A percentile compares a stretch with the other conserved stretches of the same genome.
These are phyloP conservation scores for Peromyscus maniculatus DNA, from an alignment of 2,113 vertebrate species.

Conservation along the genomic window DNA sequence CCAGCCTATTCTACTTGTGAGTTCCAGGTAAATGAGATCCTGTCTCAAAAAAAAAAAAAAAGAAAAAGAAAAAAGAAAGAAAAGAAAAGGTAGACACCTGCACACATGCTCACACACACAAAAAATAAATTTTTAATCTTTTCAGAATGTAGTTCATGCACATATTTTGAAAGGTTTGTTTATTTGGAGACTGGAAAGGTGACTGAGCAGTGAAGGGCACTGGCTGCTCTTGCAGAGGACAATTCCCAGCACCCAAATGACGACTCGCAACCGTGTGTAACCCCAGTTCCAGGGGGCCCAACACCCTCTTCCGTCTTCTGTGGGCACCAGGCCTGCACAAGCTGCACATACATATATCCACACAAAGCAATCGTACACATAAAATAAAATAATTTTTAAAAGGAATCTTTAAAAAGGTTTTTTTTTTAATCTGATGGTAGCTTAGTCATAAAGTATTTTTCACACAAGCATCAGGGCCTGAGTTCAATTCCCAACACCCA, in stretches of 20 bases:
- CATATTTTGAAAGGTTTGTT: neutral
- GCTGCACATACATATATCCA: neutral
- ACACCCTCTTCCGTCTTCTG: neutral
- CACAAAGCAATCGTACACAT: neutral
- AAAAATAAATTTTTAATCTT: neutral
- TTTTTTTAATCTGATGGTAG: neutral
- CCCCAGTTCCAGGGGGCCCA: neutral
- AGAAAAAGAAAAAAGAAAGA: no score
- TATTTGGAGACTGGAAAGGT: neutral
- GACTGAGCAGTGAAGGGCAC: neutral
- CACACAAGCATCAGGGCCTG: neutral
- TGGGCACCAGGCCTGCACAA: neutral
- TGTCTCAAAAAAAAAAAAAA: neutral
- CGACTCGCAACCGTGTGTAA: neutral
- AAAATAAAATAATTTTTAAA: neutral
- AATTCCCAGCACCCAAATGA: neutral
- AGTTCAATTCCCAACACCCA: neutral
- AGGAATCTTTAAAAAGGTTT: neutral
- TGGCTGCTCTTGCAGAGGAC: neutral
- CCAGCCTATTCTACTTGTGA: neutral
- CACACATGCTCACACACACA: neutral
- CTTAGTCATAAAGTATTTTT: neutral
- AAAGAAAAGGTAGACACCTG: neutral
- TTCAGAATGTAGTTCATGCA: conserved; percentile 8
- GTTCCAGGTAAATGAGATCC: neutral